Conservation (phyloP, 23 tunicate species). For the Botrylloides violaceus region DNA sequence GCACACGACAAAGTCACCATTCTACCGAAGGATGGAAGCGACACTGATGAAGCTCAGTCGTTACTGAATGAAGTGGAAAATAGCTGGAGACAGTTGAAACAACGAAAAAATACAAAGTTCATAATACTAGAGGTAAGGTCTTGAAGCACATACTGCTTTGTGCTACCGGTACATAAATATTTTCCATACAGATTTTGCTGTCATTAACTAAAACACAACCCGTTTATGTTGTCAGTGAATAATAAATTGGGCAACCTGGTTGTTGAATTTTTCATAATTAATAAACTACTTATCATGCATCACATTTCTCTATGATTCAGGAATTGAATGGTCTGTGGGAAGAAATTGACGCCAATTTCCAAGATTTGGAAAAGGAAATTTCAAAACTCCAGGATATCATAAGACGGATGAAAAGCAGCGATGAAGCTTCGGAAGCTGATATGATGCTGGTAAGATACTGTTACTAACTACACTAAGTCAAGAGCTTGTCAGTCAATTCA, state of each 20-base stretch:
- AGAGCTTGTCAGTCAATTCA: no score
- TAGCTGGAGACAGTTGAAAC: slow-evolving; percentile 24
- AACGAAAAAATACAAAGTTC: slow-evolving; percentile 12
- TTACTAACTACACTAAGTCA: no score
- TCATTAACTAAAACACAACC: no score
- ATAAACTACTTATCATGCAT: no score
- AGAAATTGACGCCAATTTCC: slow-evolving; percentile 16
- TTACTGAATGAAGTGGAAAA: not conserved
- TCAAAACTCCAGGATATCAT: slow-evolving; percentile 3
- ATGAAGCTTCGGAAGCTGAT: not conserved
- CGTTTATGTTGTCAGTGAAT: no score
- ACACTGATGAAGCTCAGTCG: not conserved
- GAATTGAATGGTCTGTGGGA: slow-evolving; percentile 11
- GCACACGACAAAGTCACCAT: slow-evolving; percentile 9
- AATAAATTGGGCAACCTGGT: no score
- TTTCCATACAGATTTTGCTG: no score
- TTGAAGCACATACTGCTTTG: no score
- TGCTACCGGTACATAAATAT: no score
- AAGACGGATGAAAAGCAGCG: not conserved
- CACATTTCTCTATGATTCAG: no score
- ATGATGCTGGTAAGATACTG: not conserved
- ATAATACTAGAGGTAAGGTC: slow-evolving; percentile 12
- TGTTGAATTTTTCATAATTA: no score
- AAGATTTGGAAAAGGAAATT: slow-evolving; percentile 7
- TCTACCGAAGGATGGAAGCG: not conserved